phyloP scores from a whole-genome alignment of 2,113 vertebrate genomes.

The Epinephelus lanceolatus region DNA sequence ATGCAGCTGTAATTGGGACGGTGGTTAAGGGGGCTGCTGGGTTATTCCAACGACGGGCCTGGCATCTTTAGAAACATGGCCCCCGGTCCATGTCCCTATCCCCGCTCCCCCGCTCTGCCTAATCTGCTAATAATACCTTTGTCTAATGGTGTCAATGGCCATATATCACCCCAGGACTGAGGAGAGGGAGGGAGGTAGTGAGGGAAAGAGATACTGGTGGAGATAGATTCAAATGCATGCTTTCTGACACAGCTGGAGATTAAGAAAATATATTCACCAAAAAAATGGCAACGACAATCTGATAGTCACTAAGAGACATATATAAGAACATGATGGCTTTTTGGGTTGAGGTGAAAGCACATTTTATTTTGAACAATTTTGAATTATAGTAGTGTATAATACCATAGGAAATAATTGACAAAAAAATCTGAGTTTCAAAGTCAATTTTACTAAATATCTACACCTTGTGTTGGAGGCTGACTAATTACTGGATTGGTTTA shows the following conservation, averaged over 20 bases:
- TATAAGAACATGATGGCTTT: not conserved
- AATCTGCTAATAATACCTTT: slow-evolving; percentile 89
- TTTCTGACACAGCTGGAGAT: slow-evolving; percentile 14
- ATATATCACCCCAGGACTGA: slow-evolving; percentile 77
- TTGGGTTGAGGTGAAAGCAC: not conserved
- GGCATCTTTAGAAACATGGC: slow-evolving; percentile 77
- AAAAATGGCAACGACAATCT: not conserved
- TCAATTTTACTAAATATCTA: not conserved
- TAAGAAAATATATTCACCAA: not conserved
- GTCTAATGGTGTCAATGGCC: slow-evolving; percentile 87
- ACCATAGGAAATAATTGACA: not conserved
- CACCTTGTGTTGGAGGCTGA: not conserved
- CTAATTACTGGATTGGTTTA: not conserved
- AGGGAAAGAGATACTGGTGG: slow-evolving; percentile 19
- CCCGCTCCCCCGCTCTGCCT: slow-evolving; percentile 76
- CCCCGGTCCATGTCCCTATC: slow-evolving; percentile 43
- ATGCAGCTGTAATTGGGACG: slow-evolving; percentile 88
- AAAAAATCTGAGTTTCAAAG: not conserved
- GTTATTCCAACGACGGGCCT: slow-evolving; percentile 76
- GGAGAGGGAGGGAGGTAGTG: slow-evolving; percentile 18
- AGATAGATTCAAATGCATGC: slow-evolving; percentile 29
- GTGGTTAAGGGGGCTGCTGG: slow-evolving; percentile 77
- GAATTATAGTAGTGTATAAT: not conserved
- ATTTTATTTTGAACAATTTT: not conserved
- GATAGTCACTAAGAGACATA: not conserved